These are phyloP conservation scores for Diploptera punctata DNA, from an alignment of 2,888 invertebrate species.

Conservation along the genomic window DNA sequence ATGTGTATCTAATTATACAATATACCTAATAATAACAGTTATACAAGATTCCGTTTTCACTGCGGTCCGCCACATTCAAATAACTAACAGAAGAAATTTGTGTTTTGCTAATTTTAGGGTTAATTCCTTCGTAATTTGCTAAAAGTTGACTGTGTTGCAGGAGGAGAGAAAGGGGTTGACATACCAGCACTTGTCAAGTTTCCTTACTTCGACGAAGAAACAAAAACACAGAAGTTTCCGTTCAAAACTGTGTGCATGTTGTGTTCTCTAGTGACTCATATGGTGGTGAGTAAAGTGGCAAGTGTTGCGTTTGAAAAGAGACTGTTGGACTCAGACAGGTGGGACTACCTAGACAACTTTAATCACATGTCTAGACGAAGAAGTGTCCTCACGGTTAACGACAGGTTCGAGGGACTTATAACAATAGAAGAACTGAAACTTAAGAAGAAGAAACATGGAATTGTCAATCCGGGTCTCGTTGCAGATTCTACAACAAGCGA, in stretches of 20 bases:
- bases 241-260: constrained; percentile 71
- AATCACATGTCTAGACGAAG: neutral
- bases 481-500: constrained; percentile 2
- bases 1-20: no score
- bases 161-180: constrained; percentile 64
- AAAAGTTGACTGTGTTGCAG: no score
- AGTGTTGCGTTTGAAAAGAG: constrained; percentile 59
- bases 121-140: no score
- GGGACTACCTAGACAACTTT: constrained; percentile 43
- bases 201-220: constrained; percentile 57
- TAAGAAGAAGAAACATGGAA: neutral
- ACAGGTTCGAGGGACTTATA: neutral
- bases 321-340: constrained; percentile 52
- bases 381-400: neutral
- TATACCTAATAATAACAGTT: no score
- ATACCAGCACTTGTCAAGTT: constrained; percentile 64
- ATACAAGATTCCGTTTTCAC: no score
- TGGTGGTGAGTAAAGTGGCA: constrained; percentile 58
- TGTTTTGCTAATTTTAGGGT: no score
- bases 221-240: constrained; percentile 66
- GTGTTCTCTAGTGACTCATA: constrained; percentile 59
- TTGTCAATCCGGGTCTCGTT: neutral
- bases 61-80: no score
- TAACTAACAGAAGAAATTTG: no score
- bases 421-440: neutral